Base-by-base conservation (phyloP, 2,888 invertebrate species). In the Nemotelus nigrinus region DNA sequence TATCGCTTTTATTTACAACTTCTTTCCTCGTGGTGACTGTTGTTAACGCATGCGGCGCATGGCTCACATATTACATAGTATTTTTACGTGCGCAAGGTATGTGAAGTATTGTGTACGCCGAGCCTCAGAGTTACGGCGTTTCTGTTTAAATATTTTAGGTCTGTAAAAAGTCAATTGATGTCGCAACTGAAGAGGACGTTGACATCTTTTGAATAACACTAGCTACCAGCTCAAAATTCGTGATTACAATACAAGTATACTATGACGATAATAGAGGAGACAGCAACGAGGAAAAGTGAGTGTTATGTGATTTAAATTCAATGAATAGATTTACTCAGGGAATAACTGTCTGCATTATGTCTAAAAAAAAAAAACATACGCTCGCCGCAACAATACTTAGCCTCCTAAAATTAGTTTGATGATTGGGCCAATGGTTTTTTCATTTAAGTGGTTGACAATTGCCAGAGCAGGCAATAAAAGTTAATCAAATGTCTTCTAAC, bases 231-330 rank as follows among this genome's bases (percentile, higher is more conserved):
- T 70, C 43, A 8, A 70, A 70, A 53, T 68, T 70, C 70, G 70
- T 70, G 70, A 70, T 70, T 70, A 70, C 70, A 70, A 70, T 68
- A 50, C 8, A 68, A 68, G 68, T 65, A 65, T 41, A 25, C 44
- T 25, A 25, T 25, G 25, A 25, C 25, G 25, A 25, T 25, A 25
- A 25, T 25, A 25, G 25, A 25, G 25, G 25, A 25, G 25, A 25
- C 25, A 25, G 25, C 53, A 55, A 3, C 41, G 43, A 47, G 70
- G 45, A 70, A 70, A 70, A 70, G 70, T 70, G 53, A 70, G 70
- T 68, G 67, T 70, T 70, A 70, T 70, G 55, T 70, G 70, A 70
- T 53, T 70, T 55, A 70, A 70, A 70, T 70, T 55, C 43, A 55
- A 70, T 70, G 67, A 8, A 25, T 67, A 5, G 67, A 50, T 50